These are phyloP conservation scores for Drosophila rubida DNA, from an alignment of 2,888 invertebrate genomes.

Conservation along the genomic window DNA sequence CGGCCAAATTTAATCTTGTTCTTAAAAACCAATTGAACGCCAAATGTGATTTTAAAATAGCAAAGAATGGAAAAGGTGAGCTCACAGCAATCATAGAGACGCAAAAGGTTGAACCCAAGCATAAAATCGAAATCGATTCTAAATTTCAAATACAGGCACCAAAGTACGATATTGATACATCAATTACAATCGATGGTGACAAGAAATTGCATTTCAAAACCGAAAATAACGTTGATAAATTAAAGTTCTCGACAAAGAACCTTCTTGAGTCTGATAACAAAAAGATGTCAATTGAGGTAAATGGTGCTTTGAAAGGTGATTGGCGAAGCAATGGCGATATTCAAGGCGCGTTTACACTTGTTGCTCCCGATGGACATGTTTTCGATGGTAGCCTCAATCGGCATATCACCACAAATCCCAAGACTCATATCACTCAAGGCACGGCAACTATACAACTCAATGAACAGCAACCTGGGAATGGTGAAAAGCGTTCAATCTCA, in stretches of 20 bases:
- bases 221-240: slow-evolving; percentile 86
- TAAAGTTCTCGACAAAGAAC: slow-evolving; percentile 88
- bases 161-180: slow-evolving; percentile 87
- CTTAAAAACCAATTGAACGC: slow-evolving; percentile 88
- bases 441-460: slow-evolving; percentile 86
- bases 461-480: slow-evolving; percentile 65
- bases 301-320: slow-evolving; percentile 72
- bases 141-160: slow-evolving; percentile 88
- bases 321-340: slow-evolving; percentile 77
- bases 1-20: slow-evolving; percentile 86
- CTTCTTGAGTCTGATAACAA: slow-evolving; percentile 85
- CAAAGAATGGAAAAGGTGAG: slow-evolving; percentile 88
- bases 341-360: slow-evolving; percentile 68
- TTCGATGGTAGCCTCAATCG: slow-evolving; percentile 82
- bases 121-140: slow-evolving; percentile 87
- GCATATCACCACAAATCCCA: slow-evolving; percentile 84
- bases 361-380: slow-evolving; percentile 80
- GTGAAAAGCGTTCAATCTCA: slow-evolving; percentile 83
- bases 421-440: slow-evolving; percentile 85
- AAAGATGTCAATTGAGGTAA: slow-evolving; percentile 84
- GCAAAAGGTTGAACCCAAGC: slow-evolving; percentile 86
- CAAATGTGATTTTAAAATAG: slow-evolving; percentile 88
- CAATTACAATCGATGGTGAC: slow-evolving; percentile 88
- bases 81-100: slow-evolving; percentile 83
- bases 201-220: slow-evolving; percentile 89